These are phyloP conservation scores for Brienomyrus brachyistius DNA, from an alignment of 2,113 vertebrate species.

Conservation along the genomic window DNA sequence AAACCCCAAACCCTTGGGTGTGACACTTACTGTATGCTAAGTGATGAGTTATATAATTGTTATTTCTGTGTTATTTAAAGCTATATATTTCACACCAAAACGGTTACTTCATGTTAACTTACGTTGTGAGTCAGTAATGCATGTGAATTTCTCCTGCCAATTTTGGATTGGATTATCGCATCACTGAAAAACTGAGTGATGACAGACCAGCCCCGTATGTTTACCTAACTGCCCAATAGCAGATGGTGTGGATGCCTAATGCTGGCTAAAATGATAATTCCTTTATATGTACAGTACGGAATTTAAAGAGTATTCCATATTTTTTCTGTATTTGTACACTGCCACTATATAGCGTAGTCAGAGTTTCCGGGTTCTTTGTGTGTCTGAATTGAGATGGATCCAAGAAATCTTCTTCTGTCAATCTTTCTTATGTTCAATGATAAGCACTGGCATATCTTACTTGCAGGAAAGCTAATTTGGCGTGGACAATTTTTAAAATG, in stretches of 20 bases:
- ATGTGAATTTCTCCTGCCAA: not conserved
- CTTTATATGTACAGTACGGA: not conserved
- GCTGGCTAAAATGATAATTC: not conserved
- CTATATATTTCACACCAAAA: not conserved
- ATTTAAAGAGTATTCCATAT: not conserved
- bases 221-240: not conserved
- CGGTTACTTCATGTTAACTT: not conserved
- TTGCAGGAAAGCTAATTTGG: not conserved
- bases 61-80: not conserved
- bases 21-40: not conserved
- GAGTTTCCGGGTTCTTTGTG: not conserved
- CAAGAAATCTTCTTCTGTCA: not conserved
- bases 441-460: not conserved
- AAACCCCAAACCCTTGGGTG: not conserved
- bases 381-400: not conserved
- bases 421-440: not conserved
- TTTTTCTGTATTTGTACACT: not conserved
- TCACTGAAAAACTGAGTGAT: not conserved
- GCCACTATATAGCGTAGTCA: not conserved
- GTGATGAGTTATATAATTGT: not conserved
- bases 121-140: not conserved
- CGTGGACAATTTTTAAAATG: not conserved
- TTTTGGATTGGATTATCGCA: not conserved
- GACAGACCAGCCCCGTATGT: not conserved
- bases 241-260: not conserved